phyloP scores from a whole-genome alignment of 2,888 invertebrate genomes.

The Phania funesta region DNA sequence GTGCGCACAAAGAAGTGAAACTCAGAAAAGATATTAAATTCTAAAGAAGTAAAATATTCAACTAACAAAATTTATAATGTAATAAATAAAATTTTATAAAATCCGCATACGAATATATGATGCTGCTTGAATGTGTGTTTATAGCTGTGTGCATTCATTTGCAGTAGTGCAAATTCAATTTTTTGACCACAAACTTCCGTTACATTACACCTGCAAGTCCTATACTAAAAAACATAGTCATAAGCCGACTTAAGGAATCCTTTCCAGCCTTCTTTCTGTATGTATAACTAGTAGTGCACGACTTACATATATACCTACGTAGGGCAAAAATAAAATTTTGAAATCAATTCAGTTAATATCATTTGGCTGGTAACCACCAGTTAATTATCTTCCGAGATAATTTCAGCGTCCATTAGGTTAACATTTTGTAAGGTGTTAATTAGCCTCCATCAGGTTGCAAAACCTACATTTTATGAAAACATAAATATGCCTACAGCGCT shows the following conservation, averaged over 20 bases:
- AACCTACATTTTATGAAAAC: too few species aligned
- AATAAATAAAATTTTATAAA: conserved; percentile 24
- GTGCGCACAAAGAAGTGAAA: not conserved
- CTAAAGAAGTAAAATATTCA: conserved; percentile 7
- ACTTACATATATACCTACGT: too few species aligned
- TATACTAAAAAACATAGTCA: not conserved
- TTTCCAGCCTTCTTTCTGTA: not conserved
- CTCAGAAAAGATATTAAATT: conserved; percentile 26
- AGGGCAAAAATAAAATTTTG: too few species aligned
- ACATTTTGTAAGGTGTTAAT: too few species aligned
- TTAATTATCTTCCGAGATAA: too few species aligned
- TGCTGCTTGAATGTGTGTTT: not conserved
- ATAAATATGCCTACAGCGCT: too few species aligned
- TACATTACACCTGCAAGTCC: conserved; percentile 56
- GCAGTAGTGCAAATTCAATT: too few species aligned
- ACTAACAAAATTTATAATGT: conserved; percentile 28
- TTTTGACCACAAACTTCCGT: conserved; percentile 62
- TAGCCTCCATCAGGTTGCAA: too few species aligned
- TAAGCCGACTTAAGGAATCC: not conserved
- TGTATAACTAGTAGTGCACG: too few species aligned
- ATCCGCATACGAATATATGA: not conserved
- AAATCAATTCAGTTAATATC: too few species aligned
- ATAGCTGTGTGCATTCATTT: not conserved
- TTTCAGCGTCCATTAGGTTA: too few species aligned
- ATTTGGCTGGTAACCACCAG: too few species aligned